Base-by-base conservation (phyloP, 2,113 vertebrate species). In the Jaculus jaculus region DNA sequence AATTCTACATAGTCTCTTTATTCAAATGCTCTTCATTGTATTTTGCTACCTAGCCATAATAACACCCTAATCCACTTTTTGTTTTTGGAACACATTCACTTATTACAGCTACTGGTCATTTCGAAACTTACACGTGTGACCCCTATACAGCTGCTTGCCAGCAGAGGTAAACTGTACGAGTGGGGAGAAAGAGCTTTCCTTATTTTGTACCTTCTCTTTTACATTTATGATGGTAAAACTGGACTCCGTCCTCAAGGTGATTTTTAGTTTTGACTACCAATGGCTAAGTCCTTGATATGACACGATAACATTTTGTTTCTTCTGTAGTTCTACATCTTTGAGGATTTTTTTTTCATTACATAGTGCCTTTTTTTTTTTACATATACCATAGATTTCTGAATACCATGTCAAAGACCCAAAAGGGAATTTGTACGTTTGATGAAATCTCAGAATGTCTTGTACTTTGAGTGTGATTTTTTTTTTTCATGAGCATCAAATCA, bases 401-500 rank as follows among this genome's bases (percentile, higher is more conserved):
- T 73, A 87, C 12, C 7, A 21, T 8, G 92, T 83, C 21, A 63
- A 79, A 47, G 37, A 65, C 87, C 42, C 60, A 72, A 73, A 73
- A 74, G 32, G 39, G 28, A 87, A 84, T 84, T 79, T 83, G 9
- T 84, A 84, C 21, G 47, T 39, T 83, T 79, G 23, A 32, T 58
- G 21, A 10, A 80, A n/a, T 1, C 20, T 65, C 58, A 37, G n/a
- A 34, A 28, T 85, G 13, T 47, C 69, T 51, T 78, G 28, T 30
- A 17, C 18, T 47, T 47, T 26, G 82, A 37, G 4, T 54, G 58
- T 80, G 58, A 78, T 63, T 47, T 47, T 47, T 63, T 47, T 47
- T 47, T 82, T 78, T 82, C 63, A 79, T 8, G 87, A 66, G 65
- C 51, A 85, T 85, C 42, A 91, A 28, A 69, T 88, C 87, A 85